Percentiles rank a stretch among this genome's conserved stretches.
Conservation (phyloP, 2,797 vertebrate genomes). For the Catharus ustulatus region DNA sequence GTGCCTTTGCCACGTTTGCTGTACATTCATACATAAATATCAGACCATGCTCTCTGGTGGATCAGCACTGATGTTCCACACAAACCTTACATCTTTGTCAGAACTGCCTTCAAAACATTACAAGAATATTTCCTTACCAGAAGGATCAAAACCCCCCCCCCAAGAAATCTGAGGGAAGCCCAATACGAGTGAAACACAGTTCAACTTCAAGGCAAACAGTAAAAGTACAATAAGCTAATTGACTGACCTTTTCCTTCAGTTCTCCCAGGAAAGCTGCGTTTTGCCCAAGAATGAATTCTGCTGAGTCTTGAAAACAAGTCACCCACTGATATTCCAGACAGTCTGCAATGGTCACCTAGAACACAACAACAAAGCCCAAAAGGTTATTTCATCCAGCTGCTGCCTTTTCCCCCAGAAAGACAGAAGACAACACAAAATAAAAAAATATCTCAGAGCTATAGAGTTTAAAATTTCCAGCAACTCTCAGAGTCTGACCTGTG, state of each 20-base stretch:
- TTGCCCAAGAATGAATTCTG: conserved; percentile 93
- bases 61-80: not conserved
- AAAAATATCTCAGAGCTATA: not conserved
- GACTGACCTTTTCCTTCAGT: conserved; percentile 89
- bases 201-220: not conserved
- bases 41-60: not conserved
- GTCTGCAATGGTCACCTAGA: conserved; percentile 92
- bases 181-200: not conserved
- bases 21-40: accelerated
- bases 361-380: not conserved
- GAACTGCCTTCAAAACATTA: not conserved
- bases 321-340: conserved; percentile 95
- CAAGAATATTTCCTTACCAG: not conserved
- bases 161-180: not conserved
- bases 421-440: not conserved
- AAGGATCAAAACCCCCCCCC: not conserved
- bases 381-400: not conserved
- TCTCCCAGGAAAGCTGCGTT: conserved; percentile 90
- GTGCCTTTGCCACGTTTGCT: not conserved
- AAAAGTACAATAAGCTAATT: not conserved
- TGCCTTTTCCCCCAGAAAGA: not conserved
- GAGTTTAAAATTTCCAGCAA: not conserved
- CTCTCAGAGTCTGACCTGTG: not conserved
- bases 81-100: not conserved
- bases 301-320: conserved; percentile 95